Conservation (phyloP, 2,888 invertebrate genomes). For the Phaedon cochleariae region DNA sequence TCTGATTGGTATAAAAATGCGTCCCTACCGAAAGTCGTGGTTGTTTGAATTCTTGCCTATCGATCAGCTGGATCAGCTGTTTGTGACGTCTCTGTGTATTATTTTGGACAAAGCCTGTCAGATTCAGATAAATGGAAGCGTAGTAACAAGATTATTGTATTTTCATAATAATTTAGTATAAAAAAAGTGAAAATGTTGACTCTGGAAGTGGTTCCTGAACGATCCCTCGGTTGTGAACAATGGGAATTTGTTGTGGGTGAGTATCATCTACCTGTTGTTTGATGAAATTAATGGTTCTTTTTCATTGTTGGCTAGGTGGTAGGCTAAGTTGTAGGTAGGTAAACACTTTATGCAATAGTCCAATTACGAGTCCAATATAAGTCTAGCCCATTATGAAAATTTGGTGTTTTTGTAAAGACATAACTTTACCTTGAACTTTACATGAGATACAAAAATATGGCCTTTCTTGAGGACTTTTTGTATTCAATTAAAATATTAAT, state of each 20-base stretch:
- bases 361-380: no score
- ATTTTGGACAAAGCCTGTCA: slow-evolving; percentile 13
- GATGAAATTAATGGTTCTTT: slow-evolving; percentile 20
- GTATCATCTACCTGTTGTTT: slow-evolving; percentile 56
- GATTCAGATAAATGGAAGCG: slow-evolving; percentile 31
- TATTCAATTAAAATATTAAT: no score
- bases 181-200: slow-evolving; percentile 80
- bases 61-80: slow-evolving; percentile 23
- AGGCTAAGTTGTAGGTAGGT: not conserved
- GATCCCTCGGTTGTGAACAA: slow-evolving; percentile 94
- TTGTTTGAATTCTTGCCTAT: not conserved
- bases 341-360: no score
- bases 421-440: no score
- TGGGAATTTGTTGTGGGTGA: slow-evolving; percentile 97
- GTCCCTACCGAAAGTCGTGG: no score
- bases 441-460: no score
- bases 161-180: slow-evolving; percentile 23
- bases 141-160: slow-evolving; percentile 29
- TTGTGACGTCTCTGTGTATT: slow-evolving; percentile 5
- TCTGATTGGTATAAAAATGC: no score
- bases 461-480: no score
- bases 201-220: slow-evolving; percentile 95
- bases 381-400: no score
- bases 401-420: no score
- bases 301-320: not conserved